Evolutionary conservation across 1,140 invertebrate species (phyloP).

Genomic region (Caenorhabditis inopinata): DNA sequence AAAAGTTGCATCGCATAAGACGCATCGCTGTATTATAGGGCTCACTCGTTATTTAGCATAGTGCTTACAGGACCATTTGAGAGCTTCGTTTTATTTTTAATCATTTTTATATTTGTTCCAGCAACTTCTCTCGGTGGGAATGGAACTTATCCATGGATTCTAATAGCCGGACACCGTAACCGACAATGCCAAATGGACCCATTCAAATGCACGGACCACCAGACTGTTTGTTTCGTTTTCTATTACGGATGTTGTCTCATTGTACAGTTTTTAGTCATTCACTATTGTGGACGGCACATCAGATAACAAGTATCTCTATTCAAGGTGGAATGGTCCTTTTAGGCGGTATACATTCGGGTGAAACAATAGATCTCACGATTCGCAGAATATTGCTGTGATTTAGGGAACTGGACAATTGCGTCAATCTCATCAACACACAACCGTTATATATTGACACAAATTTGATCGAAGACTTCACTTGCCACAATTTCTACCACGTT

Average conservation of each 20-base stretch:
- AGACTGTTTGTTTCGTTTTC: background rate
- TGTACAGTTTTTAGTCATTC: background rate
- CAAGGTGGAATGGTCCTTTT: background rate
- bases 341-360: background rate
- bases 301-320: background rate
- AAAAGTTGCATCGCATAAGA: too few relatives aligned
- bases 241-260: too few relatives aligned
- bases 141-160: background rate
- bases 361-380: too few relatives aligned
- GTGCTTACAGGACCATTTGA: too few relatives aligned
- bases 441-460: too few relatives aligned
- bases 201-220: background rate
- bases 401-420: background rate
- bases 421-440: background rate
- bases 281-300: background rate
- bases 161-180: background rate
- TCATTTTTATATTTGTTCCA: background rate
- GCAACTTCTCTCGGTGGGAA: conserved; percentile 1
- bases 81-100: too few relatives aligned
- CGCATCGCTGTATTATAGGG: too few relatives aligned
- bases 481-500: background rate
- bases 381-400: background rate
- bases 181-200: background rate
- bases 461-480: background rate
- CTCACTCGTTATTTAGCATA: too few relatives aligned